phyloP scores from a whole-genome alignment of 1,140 invertebrate genomes.

The Caerostris darwini region DNA sequence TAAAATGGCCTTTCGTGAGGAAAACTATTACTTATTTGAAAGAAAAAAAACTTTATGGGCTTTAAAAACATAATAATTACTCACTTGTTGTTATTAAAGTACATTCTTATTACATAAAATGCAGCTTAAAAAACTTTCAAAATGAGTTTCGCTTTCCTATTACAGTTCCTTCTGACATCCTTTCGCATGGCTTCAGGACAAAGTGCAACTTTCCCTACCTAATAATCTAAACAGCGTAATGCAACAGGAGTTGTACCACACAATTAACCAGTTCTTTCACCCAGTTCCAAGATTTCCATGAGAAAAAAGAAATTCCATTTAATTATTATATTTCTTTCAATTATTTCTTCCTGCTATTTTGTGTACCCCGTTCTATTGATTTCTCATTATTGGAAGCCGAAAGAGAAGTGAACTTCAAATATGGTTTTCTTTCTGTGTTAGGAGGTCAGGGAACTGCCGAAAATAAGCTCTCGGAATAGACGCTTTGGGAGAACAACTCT shows the following conservation, averaged over 20 bases:
- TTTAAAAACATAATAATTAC: no score
- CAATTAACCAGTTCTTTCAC: background rate
- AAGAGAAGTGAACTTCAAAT: background rate
- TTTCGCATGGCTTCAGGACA: background rate
- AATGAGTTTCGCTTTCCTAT: background rate
- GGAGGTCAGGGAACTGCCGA: slow-evolving; percentile 12
- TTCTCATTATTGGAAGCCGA: background rate
- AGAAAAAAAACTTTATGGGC: no score
- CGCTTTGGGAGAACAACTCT: slow-evolving; percentile 30
- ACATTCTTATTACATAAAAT: background rate
- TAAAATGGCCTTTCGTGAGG: no score
- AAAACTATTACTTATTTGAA: no score
- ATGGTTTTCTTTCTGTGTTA: slow-evolving; percentile 7
- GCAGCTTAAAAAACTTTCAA: background rate
- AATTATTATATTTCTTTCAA: background rate
- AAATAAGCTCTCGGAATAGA: slow-evolving; percentile 9
- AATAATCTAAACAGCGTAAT: background rate
- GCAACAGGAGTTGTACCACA: background rate
- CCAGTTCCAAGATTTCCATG: background rate
- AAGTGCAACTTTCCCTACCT: background rate
- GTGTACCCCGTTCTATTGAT: background rate
- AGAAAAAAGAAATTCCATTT: background rate
- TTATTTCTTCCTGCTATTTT: background rate
- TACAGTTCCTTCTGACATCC: background rate
- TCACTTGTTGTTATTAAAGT: background rate